These are phyloP conservation scores for Gonioctena quinquepunctata DNA, from an alignment of 1,140 invertebrate species.

Conservation along the genomic window DNA sequence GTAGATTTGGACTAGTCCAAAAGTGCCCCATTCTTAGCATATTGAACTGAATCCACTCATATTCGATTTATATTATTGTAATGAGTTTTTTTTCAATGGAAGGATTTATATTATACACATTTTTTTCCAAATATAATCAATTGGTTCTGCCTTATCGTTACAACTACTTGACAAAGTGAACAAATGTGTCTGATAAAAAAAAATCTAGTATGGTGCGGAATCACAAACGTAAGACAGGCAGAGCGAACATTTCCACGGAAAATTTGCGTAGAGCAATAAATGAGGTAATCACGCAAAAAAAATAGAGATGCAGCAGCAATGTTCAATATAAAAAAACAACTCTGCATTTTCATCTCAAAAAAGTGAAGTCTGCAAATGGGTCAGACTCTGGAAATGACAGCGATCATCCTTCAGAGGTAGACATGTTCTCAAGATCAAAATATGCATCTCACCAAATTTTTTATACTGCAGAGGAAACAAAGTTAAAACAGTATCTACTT, in stretches of 20 bases:
- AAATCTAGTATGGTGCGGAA: background rate
- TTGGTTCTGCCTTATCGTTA: background rate
- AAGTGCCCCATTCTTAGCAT: too few relatives aligned
- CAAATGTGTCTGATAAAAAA: too few relatives aligned
- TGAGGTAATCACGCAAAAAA: background rate
- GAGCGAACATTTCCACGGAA: background rate
- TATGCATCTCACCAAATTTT: too few relatives aligned
- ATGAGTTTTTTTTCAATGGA: too few relatives aligned
- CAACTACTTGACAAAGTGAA: background rate
- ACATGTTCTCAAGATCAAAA: too few relatives aligned
- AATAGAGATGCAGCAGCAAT: background rate
- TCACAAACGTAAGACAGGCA: background rate
- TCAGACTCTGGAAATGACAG: background rate
- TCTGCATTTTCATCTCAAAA: background rate
- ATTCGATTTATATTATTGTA: too few relatives aligned
- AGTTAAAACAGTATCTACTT: too few relatives aligned
- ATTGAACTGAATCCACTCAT: too few relatives aligned
- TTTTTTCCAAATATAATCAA: background rate
- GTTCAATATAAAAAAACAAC: background rate
- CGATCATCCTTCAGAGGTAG: background rate
- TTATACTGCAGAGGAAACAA: too few relatives aligned
- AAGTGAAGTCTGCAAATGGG: background rate
- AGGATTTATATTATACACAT: background rate
- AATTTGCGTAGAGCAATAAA: background rate
- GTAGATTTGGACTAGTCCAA: too few relatives aligned